These are phyloP conservation scores for Blastobasis adustella DNA, from an alignment of 2,888 invertebrate genomes.

Conservation along the genomic window DNA sequence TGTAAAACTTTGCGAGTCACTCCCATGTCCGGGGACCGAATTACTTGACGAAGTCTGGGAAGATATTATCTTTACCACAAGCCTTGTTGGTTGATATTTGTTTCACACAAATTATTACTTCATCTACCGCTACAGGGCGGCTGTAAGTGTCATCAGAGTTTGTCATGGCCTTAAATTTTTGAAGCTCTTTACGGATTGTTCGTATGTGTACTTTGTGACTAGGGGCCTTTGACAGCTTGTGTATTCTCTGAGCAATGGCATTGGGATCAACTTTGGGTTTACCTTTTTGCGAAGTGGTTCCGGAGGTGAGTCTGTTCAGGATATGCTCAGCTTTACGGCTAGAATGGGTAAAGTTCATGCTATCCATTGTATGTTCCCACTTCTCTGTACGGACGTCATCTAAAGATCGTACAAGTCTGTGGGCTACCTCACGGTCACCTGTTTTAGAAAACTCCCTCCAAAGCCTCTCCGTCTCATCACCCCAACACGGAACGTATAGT, in stretches of 20 bases:
- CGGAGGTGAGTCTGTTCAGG: background rate
- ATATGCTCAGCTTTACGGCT: background rate
- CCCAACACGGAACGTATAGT: background rate
- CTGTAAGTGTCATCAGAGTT: background rate
- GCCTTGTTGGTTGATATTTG: background rate
- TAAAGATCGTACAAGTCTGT: background rate
- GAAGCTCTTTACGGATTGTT: background rate
- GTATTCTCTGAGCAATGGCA: background rate
- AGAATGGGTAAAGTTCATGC: conserved; percentile 1
- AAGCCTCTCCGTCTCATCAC: background rate
- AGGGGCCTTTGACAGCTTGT: conserved; percentile 1
- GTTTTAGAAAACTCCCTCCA: background rate
- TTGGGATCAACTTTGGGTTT: background rate
- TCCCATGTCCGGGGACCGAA: background rate
- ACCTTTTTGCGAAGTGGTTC: background rate
- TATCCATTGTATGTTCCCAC: background rate
- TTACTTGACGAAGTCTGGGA: background rate
- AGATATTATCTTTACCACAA: conserved; percentile 1
- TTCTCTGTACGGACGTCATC: background rate
- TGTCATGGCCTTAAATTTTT: background rate
- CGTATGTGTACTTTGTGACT: background rate
- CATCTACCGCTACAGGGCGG: background rate
- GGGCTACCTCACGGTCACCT: background rate
- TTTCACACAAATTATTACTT: background rate
- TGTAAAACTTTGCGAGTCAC: background rate